phyloP scores from a whole-genome alignment of 2,888 invertebrate genomes.

The Agrochola litura region DNA sequence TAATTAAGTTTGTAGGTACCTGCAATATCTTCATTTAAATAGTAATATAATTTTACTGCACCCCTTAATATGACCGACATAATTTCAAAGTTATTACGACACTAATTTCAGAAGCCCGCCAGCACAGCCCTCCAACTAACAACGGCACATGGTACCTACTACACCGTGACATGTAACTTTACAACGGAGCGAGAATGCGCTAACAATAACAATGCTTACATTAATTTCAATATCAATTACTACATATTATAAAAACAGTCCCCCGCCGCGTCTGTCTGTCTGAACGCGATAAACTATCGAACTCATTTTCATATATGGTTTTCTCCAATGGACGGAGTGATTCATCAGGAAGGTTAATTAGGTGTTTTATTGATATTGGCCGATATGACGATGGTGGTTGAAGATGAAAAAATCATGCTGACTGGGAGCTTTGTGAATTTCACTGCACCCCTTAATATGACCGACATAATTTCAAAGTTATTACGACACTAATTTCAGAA shows the following conservation, averaged over 20 bases:
- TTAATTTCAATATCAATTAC: constrained; percentile 40
- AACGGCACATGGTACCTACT: constrained; percentile 17
- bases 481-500: constrained; percentile 27
- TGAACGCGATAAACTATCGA: neutral
- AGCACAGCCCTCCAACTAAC: constrained; percentile 7
- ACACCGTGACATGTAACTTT: constrained; percentile 41
- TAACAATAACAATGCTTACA: constrained; percentile 3
- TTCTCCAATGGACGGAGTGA: neutral
- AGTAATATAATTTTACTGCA: constrained; percentile 80
- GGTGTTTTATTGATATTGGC: too few relatives aligned
- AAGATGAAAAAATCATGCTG: too few relatives aligned
- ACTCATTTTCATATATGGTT: neutral
- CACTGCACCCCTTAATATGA: constrained; percentile 78
- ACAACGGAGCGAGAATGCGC: neutral
- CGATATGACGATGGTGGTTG: neutral
- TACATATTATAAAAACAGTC: too few relatives aligned
- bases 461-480: constrained; percentile 75
- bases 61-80: constrained; percentile 83
- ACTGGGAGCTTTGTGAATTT: constrained; percentile 66
- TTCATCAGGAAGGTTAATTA: neutral
- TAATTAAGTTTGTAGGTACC: constrained; percentile 70
- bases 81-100: constrained; percentile 31
- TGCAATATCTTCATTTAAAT: constrained; percentile 84
- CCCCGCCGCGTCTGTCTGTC: too few relatives aligned
- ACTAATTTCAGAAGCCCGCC: constrained; percentile 22